A percentile compares a stretch with the other conserved stretches of the same genome.
Evolutionary conservation across 1,140 invertebrate genomes (phyloP).

Genomic region (Dendroctonus ponderosae): DNA sequence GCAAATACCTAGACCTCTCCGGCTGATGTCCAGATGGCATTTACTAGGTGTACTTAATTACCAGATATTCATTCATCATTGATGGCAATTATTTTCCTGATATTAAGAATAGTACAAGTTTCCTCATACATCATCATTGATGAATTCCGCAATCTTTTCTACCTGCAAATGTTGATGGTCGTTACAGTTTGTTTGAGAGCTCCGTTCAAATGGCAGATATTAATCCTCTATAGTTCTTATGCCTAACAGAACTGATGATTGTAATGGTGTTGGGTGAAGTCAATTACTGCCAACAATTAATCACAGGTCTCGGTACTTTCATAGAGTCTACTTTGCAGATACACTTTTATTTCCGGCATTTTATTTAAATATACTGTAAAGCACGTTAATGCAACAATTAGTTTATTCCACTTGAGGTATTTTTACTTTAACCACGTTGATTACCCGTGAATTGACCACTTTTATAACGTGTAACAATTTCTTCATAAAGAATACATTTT

Average conservation of each 20-base stretch:
- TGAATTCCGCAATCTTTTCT: no score
- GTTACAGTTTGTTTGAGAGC: no score
- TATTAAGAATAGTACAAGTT: no score
- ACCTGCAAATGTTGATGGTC: no score
- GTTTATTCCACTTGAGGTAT: slow-evolving; percentile 7
- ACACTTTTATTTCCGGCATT: slow-evolving; percentile 11
- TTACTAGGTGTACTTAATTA: not conserved
- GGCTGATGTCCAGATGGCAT: no score
- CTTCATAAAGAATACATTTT: no score
- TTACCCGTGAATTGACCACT: not conserved
- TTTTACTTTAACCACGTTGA: slow-evolving; percentile 7
- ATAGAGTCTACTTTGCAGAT: not conserved
- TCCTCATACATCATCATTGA: no score
- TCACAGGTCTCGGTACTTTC: slow-evolving; percentile 6
- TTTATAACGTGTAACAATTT: no score
- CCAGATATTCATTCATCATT: not conserved
- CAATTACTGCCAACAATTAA: slow-evolving; percentile 8
- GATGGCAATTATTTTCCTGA: no score
- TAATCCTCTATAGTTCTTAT: slow-evolving; percentile 10
- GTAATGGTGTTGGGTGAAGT: slow-evolving; percentile 10
- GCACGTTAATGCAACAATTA: slow-evolving; percentile 6
- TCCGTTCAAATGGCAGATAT: slow-evolving; percentile 1
- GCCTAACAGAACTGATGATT: slow-evolving; percentile 11
- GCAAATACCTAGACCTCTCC: no score
- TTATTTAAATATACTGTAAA: slow-evolving; percentile 12